These are phyloP conservation scores for Physella acuta DNA, from an alignment of 1,140 invertebrate species.

Conservation along the genomic window DNA sequence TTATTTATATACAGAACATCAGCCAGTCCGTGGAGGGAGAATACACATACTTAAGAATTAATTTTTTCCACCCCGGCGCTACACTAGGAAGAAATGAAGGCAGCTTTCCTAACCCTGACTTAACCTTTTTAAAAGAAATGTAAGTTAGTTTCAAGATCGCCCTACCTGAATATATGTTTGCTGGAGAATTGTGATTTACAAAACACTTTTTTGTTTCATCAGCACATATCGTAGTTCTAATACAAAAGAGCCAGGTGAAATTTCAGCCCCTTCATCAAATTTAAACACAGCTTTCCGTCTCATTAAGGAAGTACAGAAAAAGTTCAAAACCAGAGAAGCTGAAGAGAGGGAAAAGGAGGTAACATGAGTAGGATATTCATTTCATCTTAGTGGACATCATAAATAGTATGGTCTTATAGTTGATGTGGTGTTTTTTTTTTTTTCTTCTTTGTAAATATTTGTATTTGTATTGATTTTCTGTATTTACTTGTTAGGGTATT, in stretches of 20 bases:
- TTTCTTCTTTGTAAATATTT: neutral
- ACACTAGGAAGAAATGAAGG: conserved; percentile 85
- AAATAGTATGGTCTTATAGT: neutral
- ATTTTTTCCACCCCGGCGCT: conserved; percentile 95
- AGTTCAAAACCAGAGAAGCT: conserved; percentile 95
- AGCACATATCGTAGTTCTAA: conserved; percentile 98
- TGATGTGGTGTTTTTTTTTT: neutral
- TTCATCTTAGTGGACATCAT: neutral
- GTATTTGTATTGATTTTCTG: neutral
- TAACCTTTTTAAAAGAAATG: conserved; percentile 98
- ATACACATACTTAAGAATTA: conserved; percentile 97
- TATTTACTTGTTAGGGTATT: conserved; percentile 63
- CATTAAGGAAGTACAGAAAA: conserved; percentile 99
- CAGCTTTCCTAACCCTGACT: conserved; percentile 89
- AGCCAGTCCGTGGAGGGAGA: conserved; percentile 98
- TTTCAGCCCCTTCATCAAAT: conserved; percentile 91
- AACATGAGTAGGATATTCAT: neutral
- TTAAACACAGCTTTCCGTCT: conserved; percentile 93
- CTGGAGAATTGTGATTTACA: too few relatives aligned
- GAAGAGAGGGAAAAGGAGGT: conserved; percentile 96
- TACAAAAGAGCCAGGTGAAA: conserved; percentile 95
- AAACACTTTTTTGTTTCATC: too few relatives aligned
- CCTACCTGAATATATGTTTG: too few relatives aligned
- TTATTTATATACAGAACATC: conserved; percentile 71
- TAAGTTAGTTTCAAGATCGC: too few relatives aligned